Evolutionary conservation across 2,113 vertebrate species (phyloP), one percentile per base, ranked within the genome.

Genomic region (Emberiza fucata): DNA sequence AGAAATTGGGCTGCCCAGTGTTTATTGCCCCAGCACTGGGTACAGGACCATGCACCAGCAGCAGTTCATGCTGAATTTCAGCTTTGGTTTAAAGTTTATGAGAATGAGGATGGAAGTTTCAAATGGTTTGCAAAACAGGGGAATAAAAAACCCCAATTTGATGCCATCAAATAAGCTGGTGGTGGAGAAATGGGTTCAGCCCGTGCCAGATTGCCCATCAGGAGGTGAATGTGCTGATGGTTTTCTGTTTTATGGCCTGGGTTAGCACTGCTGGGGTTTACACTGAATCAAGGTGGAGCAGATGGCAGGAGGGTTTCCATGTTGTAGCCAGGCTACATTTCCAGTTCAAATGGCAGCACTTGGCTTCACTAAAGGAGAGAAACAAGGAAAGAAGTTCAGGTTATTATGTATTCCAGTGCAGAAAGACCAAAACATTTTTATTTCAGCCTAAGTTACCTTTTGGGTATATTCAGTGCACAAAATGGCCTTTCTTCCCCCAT

Each of bases 301-400:
- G 92, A 87, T 91, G 80, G 86, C 86, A 91, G 57, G 69, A 88
- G 50, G 56, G 28, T 76, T 92, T 71, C 83, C 69, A 65, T 6
- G 2, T 25, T 86, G 77, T n/a, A 27, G n/a, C 61, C 24, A 0
- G 12, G 37, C 53, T 31, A 21, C 61, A 39, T 71, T 89, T 69
- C 83, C 89, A 92, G 83, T 92, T 95, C 86, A 71, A 68, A 86
- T 57, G 61, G 77, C 65, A 92, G 69, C 57, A n/a, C 33, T 75
- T 89, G 61, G 81, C 66, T 95, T 61, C 48, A 10, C n/a, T 33
- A 68, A 59, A 44, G 31, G n/a, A 60, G 79, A 81, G 78, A 76
- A 86, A 48, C 24, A 56, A 40, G 57, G 51, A 54, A 91, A 83
- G 56, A 85, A 56, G 18, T 64, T 69, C 39, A 69, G 57, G 31